Conservation (phyloP, 2,888 invertebrate genomes). For the Aspidapion aeneum region DNA sequence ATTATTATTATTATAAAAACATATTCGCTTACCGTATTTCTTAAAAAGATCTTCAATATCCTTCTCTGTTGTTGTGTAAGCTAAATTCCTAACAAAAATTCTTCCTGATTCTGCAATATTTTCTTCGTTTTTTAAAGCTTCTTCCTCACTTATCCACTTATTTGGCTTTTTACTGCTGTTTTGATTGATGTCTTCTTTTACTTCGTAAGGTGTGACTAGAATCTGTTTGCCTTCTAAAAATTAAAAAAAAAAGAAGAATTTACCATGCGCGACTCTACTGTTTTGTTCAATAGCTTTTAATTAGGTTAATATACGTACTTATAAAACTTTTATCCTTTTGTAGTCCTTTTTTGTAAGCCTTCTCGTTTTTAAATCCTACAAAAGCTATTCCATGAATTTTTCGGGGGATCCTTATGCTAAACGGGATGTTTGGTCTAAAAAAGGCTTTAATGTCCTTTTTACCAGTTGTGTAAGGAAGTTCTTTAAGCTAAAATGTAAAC, state of each 20-base stretch:
- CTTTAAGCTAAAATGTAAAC: constrained; percentile 53
- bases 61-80: constrained; percentile 82
- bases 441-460: constrained; percentile 84
- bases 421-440: constrained; percentile 75
- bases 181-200: constrained; percentile 30
- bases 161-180: constrained; percentile 37
- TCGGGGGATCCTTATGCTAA: constrained; percentile 75
- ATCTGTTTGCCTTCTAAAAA: constrained; percentile 59
- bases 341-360: constrained; percentile 74
- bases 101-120: constrained; percentile 85
- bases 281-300: no score
- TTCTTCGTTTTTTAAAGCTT: constrained; percentile 66
- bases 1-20: no score
- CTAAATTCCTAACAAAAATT: constrained; percentile 87
- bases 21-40: constrained; percentile 73
- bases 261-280: no score
- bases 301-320: constrained; percentile 60
- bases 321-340: constrained; percentile 83
- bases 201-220: constrained; percentile 49
- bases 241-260: constrained; percentile 48
- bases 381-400: constrained; percentile 82
- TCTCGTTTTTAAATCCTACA: constrained; percentile 85
- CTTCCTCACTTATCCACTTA: constrained; percentile 63
- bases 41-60: constrained; percentile 81
- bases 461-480: constrained; percentile 73